phyloP scores from a whole-genome alignment of 2,797 vertebrate genomes.

The Urocyon cinereoargenteus region DNA sequence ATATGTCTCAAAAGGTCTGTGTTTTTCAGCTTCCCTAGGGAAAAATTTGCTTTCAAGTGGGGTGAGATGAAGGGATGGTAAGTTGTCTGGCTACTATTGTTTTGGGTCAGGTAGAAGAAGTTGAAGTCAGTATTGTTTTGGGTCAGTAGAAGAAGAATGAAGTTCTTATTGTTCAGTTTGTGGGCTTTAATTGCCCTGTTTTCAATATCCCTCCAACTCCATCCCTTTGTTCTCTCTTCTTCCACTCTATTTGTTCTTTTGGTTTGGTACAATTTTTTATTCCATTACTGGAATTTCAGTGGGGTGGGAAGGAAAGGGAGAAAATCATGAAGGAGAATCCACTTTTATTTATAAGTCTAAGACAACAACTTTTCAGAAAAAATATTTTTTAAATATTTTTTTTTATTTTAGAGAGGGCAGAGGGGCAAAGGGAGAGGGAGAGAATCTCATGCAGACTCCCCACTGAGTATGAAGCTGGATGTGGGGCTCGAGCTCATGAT shows the following conservation, averaged over 20 bases:
- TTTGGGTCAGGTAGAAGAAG: background rate
- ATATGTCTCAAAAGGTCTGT: background rate
- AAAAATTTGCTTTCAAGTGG: background rate
- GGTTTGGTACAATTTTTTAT: background rate
- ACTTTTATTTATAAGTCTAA: conserved; percentile 29
- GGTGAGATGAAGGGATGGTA: background rate
- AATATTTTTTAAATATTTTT: background rate
- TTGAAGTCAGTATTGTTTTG: background rate
- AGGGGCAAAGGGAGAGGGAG: background rate
- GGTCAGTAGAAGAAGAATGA: background rate
- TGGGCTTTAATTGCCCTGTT: background rate
- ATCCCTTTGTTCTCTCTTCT: background rate
- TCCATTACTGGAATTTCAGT: background rate
- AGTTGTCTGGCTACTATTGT: background rate
- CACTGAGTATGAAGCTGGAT: background rate
- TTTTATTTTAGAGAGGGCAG: background rate
- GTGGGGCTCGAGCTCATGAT: background rate
- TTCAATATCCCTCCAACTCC: background rate
- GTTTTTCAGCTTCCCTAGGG: background rate
- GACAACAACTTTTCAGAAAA: conserved; percentile 11
- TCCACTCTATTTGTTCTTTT: background rate
- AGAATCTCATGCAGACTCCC: background rate
- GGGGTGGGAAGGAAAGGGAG: background rate
- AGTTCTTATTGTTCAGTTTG: background rate
- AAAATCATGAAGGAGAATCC: background rate